Percentiles rank a stretch among this genome's conserved stretches.
phyloP scores from a whole-genome alignment of 2,113 vertebrate species.

The rabbit (Oryctolagus cuniculus) region mOryCun1.1 NC_091437.1:60496501-60497000 shows the following conservation, averaged over 20 bases:
- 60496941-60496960: background rate
- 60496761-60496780: background rate
- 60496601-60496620: background rate
- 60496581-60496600: background rate
- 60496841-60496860: rapidly evolving
- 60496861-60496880: too few species aligned
- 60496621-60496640: background rate
- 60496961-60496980: background rate
- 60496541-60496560: too few species aligned
- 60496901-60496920: background rate
- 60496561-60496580: background rate
- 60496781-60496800: background rate
- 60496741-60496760: rapidly evolving
- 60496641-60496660: background rate
- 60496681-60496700: background rate
- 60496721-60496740: background rate
- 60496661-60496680: background rate
- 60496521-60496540: background rate
- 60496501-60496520: background rate
- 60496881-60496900: background rate
- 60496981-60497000: background rate
- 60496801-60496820: too few species aligned
- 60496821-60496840: background rate
- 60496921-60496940: background rate
- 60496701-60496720: background rate